phyloP scores from a whole-genome alignment of 2,888 invertebrate species.

The Iselma pallidipennis region DNA sequence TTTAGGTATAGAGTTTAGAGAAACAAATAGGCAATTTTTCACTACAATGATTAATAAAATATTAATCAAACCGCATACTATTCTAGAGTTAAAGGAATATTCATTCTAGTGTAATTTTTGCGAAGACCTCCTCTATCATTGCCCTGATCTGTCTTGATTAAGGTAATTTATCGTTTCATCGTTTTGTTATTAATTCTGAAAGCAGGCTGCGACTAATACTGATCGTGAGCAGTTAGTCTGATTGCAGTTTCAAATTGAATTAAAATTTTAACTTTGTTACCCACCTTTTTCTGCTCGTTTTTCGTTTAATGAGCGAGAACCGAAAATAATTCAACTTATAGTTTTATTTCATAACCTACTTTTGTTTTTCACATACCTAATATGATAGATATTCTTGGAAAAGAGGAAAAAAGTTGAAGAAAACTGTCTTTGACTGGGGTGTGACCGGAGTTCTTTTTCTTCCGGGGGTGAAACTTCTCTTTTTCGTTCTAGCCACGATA shows the following conservation, averaged over 20 bases:
- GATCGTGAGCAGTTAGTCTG: background rate
- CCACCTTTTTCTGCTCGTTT: background rate
- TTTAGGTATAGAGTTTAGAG: too few relatives aligned
- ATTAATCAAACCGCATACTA: too few relatives aligned
- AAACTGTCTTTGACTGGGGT: background rate
- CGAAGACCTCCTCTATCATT: background rate
- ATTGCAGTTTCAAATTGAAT: background rate
- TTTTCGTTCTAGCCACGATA: background rate
- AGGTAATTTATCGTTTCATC: conserved; percentile 1
- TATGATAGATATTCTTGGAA: background rate
- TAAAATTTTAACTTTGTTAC: background rate
- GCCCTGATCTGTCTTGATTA: conserved; percentile 2
- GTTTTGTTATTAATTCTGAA: background rate
- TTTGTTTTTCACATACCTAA: too few relatives aligned
- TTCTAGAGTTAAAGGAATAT: too few relatives aligned
- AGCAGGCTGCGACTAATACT: too few relatives aligned
- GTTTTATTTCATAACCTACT: background rate
- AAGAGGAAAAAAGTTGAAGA: background rate
- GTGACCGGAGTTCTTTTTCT: background rate
- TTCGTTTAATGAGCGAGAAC: background rate
- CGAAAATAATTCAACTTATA: background rate
- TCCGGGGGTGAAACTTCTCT: background rate
- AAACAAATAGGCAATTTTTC: too few relatives aligned
- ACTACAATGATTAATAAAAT: too few relatives aligned
- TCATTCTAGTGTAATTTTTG: too few relatives aligned